Percentiles rank a stretch among this genome's conserved stretches.
phyloP scores from a whole-genome alignment of 2,113 vertebrate species.

The Centrocercus urophasianus region DNA sequence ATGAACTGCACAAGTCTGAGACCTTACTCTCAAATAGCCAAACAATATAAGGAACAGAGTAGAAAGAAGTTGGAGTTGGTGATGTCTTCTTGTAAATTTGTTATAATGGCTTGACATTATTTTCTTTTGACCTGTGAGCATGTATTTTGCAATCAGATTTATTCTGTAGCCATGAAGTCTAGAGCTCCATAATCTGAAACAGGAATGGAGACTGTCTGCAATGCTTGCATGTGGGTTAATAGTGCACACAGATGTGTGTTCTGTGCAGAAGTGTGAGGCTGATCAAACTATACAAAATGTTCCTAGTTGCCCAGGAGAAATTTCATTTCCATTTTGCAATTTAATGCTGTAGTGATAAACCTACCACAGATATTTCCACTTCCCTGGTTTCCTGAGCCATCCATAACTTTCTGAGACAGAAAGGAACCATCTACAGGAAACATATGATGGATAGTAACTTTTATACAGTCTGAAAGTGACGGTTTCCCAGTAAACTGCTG shows the following conservation, averaged over 20 bases:
- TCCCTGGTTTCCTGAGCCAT: background rate
- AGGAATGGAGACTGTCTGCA: background rate
- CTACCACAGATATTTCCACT: background rate
- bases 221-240: rapidly evolving
- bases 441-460: background rate
- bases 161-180: background rate
- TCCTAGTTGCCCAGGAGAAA: background rate
- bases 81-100: background rate
- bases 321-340: background rate
- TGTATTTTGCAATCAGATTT: background rate
- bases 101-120: background rate
- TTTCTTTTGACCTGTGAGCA: background rate
- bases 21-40: background rate
- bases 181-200: background rate
- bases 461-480: background rate
- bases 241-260: rapidly evolving
- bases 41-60: background rate
- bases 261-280: background rate
- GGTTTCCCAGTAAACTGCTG: background rate
- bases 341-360: background rate
- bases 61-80: background rate
- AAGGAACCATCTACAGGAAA: background rate
- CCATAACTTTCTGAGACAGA: background rate
- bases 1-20: background rate
- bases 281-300: background rate